These are phyloP conservation scores for Menidia beryllina DNA, from an alignment of 2,113 vertebrate genomes.

Conservation along the genomic window DNA sequence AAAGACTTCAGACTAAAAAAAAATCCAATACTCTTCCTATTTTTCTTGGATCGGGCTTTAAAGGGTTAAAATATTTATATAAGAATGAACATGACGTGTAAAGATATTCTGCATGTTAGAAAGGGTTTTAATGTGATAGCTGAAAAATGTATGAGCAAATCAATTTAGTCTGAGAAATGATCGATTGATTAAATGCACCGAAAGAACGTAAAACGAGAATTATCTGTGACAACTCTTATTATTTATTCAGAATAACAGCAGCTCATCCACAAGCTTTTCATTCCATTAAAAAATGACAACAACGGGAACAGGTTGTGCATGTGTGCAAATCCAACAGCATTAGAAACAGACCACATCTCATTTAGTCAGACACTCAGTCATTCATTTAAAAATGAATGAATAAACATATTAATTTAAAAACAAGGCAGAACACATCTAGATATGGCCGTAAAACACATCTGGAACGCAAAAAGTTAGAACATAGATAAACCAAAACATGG, in stretches of 20 bases:
- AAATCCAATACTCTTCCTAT: background rate
- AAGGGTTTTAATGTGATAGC: background rate
- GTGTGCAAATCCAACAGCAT: background rate
- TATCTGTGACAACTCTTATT: background rate
- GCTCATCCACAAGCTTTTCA: background rate
- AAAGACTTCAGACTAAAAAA: too few species aligned
- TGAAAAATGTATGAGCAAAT: background rate
- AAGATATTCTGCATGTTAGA: background rate
- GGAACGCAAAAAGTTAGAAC: background rate
- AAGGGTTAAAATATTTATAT: background rate
- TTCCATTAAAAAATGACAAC: background rate
- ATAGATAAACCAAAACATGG: background rate
- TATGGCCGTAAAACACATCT: background rate
- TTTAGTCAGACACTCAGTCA: too few species aligned
- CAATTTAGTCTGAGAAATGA: background rate
- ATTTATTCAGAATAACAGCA: slow-evolving; percentile 52
- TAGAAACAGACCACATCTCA: too few species aligned
- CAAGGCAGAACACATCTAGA: background rate
- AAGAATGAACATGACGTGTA: background rate
- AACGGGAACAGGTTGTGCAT: slow-evolving; percentile 10
- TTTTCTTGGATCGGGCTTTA: too few species aligned
- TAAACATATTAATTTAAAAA: too few species aligned
- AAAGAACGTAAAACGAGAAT: background rate
- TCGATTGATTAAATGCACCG: background rate
- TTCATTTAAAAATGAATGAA: too few species aligned